These are phyloP conservation scores for Quadroppia sp. DNA, from an alignment of 2,888 invertebrate species.

Conservation along the genomic window DNA sequence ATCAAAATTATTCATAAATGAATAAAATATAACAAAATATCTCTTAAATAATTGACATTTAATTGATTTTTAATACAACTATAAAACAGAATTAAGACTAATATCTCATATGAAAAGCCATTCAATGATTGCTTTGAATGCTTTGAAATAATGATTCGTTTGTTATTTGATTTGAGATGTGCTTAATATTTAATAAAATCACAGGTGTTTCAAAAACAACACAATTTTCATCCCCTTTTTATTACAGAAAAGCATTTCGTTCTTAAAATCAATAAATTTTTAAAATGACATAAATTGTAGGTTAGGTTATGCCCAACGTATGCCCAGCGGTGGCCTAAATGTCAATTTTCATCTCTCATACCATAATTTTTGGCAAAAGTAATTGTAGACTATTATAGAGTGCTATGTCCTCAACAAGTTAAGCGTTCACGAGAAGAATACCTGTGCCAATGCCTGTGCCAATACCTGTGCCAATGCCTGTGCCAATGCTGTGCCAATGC, in stretches of 20 bases:
- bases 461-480: not conserved
- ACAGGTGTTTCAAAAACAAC: constrained; percentile 16
- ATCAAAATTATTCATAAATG: too few species aligned
- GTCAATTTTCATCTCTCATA: constrained; percentile 21
- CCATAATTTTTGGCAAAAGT: constrained; percentile 1
- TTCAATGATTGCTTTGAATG: not conserved
- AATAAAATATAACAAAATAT: too few species aligned
- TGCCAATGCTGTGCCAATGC: not conserved
- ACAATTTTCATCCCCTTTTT: not conserved
- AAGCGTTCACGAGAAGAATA: not conserved
- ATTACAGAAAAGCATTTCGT: constrained; percentile 16
- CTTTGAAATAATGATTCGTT: constrained; percentile 15
- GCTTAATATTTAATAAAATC: constrained; percentile 28
- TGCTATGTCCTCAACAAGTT: constrained; percentile 33
- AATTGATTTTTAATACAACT: not conserved
- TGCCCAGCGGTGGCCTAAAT: constrained; percentile 28
- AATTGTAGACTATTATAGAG: constrained; percentile 23
- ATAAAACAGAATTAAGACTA: not conserved
- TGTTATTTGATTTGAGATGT: constrained; percentile 30
- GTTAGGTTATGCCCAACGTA: constrained; percentile 28
- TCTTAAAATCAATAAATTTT: constrained; percentile 33
- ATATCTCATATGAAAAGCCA: not conserved
- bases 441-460: not conserved
- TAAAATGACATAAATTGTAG: constrained; percentile 30
- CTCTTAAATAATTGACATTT: too few species aligned